Evolutionary conservation across 2,797 vertebrate genomes (phyloP).

Genomic region (Arctocebus calabarensis): DNA sequence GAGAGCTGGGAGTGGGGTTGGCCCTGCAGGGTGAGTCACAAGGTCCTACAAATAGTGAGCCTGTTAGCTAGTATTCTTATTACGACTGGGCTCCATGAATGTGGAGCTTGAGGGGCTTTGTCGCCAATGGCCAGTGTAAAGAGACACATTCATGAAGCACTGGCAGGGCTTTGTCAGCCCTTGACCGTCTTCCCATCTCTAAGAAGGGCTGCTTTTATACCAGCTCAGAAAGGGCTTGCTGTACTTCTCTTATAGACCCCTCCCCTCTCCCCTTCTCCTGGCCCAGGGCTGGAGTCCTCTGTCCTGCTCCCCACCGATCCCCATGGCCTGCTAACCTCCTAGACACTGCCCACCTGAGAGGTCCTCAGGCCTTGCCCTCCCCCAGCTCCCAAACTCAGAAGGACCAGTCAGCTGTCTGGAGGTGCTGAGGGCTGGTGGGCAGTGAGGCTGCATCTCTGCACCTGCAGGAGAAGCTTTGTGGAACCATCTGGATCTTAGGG

Average conservation of each 20-base stretch:
- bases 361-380: neutral
- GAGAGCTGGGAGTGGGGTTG: neutral
- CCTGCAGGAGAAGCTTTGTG: neutral
- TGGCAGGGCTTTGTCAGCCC: conserved; percentile 74
- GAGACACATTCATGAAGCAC: conserved; percentile 77
- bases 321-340: neutral
- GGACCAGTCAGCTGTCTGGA: neutral
- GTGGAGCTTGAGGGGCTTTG: conserved; percentile 50
- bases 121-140: conserved; percentile 74
- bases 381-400: neutral
- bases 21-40: neutral
- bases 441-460: neutral
- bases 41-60: conserved; percentile 55
- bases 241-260: conserved; percentile 31
- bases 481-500: neutral
- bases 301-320: neutral
- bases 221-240: conserved; percentile 72
- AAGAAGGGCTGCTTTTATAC: conserved; percentile 73
- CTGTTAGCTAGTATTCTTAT: conserved; percentile 57
- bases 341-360: neutral
- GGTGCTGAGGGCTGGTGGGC: neutral
- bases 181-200: conserved; percentile 68
- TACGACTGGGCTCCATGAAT: conserved; percentile 60
- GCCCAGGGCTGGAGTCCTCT: conserved; percentile 17
- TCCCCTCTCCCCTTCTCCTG: neutral